Conservation (phyloP, 2,797 vertebrate species). For the Setipinna tenuifilis region DNA sequence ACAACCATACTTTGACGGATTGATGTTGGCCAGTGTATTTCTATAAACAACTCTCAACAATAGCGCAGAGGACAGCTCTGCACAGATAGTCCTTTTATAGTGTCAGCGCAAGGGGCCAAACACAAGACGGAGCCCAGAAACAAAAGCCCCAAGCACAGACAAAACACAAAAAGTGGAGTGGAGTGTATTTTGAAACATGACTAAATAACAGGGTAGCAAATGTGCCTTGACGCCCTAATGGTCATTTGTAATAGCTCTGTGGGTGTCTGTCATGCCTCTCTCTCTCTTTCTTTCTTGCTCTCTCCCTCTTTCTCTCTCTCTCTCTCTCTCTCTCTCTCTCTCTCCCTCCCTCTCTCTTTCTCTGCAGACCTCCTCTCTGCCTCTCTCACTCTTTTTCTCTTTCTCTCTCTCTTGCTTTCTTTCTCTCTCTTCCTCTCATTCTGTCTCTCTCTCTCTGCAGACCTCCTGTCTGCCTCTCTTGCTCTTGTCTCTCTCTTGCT, state of each 20-base stretch:
- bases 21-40: slow-evolving; percentile 40
- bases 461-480: background rate
- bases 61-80: slow-evolving; percentile 35
- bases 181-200: slow-evolving; percentile 46
- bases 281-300: slow-evolving; percentile 10
- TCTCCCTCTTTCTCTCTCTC: background rate
- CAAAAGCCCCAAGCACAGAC: background rate
- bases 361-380: background rate
- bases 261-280: slow-evolving; percentile 64
- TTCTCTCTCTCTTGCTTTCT: background rate
- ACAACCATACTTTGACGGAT: slow-evolving; percentile 32
- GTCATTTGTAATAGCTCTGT: slow-evolving; percentile 61
- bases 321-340: background rate
- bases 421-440: background rate
- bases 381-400: no score
- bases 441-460: background rate
- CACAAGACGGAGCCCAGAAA: background rate
- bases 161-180: background rate
- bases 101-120: background rate
- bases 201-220: slow-evolving; percentile 56
- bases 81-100: slow-evolving; percentile 50
- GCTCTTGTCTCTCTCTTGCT: background rate
- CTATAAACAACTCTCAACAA: slow-evolving; percentile 52
- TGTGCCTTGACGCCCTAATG: slow-evolving; percentile 63
- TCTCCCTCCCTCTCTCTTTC: background rate